phyloP scores from a whole-genome alignment of 64 coral and sea anemone genomes.

The Porites lutea region DNA sequence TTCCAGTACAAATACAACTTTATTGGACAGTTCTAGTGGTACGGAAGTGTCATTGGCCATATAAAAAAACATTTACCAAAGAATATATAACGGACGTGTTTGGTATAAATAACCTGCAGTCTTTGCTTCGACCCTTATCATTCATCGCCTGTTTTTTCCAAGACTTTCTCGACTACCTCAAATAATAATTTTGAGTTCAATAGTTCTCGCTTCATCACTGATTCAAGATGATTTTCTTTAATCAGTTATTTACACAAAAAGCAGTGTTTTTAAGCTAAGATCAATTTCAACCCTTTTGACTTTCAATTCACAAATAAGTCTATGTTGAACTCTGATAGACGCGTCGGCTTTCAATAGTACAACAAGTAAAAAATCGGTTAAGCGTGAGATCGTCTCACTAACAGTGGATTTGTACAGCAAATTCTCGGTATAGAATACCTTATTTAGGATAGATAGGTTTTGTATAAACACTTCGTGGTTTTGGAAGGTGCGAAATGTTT shows the following conservation, averaged over 20 bases:
- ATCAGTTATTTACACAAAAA: neutral
- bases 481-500: slow-evolving; percentile 6
- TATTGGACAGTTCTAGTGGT: too few species aligned
- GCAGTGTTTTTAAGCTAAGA: neutral
- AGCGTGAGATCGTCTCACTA: neutral
- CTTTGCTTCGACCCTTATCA: neutral
- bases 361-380: neutral
- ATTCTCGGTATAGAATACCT: neutral
- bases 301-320: neutral
- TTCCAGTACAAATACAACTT: neutral
- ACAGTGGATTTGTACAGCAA: neutral
- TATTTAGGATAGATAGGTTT: neutral
- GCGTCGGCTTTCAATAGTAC: too few species aligned
- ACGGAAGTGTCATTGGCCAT: too few species aligned
- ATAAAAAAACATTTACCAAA: too few species aligned
- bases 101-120: too few species aligned
- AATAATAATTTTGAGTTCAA: neutral
- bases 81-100: too few species aligned
- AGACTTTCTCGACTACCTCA: neutral
- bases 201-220: neutral
- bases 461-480: neutral
- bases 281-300: slow-evolving; percentile 16
- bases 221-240: neutral
- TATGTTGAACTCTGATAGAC: neutral
- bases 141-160: neutral